Evolutionary conservation across 2,113 vertebrate genomes (phyloP).

Genomic region (Eulemur macaco): DNA sequence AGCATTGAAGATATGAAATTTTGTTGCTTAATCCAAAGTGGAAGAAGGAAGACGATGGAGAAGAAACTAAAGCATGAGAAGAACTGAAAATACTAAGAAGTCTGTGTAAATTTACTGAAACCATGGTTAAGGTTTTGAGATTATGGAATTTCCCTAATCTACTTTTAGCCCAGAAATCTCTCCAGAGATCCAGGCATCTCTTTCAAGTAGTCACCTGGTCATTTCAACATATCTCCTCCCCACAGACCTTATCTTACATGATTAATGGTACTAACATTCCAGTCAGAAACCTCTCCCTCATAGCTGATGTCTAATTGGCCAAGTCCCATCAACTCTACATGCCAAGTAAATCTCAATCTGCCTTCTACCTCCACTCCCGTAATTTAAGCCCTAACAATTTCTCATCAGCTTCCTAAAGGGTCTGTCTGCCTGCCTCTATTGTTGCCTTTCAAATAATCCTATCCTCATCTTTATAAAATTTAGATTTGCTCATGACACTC

Average conservation of each 20-base stretch:
- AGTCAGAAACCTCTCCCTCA: slow-evolving; percentile 45
- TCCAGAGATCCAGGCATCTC: slow-evolving; percentile 22
- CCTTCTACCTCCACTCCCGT: neutral
- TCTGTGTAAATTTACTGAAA: neutral
- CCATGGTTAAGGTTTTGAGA: neutral
- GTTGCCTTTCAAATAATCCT: neutral
- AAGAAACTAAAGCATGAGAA: neutral
- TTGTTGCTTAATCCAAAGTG: neutral
- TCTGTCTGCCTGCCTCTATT: neutral
- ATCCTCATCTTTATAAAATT: neutral
- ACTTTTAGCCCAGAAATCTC: slow-evolving; percentile 28
- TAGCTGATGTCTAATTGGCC: neutral
- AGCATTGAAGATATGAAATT: neutral
- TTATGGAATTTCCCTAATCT: slow-evolving; percentile 38
- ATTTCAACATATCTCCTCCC: neutral
- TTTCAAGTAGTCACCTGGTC: neutral
- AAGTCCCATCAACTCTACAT: slow-evolving; percentile 14
- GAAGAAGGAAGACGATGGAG: neutral
- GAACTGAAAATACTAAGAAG: neutral
- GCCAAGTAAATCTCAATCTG: slow-evolving; percentile 21
- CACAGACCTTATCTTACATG: slow-evolving; percentile 57
- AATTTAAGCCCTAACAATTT: neutral
- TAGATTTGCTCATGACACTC: neutral
- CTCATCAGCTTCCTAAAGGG: neutral
- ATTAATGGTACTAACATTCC: slow-evolving; percentile 71